Evolutionary conservation across 1,140 invertebrate genomes (phyloP).

Genomic region (Plutomurus gul): DNA sequence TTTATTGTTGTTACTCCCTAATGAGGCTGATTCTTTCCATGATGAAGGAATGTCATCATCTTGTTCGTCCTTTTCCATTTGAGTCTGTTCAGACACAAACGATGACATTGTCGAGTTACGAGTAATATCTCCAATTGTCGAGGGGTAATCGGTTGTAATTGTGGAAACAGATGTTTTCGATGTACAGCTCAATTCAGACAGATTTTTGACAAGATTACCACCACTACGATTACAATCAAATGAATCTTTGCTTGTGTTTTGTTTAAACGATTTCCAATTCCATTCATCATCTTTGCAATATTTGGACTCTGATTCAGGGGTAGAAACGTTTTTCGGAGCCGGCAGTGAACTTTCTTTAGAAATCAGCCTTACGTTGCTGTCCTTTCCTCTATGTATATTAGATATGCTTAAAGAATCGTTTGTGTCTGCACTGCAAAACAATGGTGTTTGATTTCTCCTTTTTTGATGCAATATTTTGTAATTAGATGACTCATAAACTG

Average conservation of each 20-base stretch:
- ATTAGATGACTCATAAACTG: slow-evolving; percentile 68
- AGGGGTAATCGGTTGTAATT: slow-evolving; percentile 12
- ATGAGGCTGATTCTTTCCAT: slow-evolving; percentile 28
- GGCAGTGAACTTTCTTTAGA: background rate
- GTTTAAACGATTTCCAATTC: slow-evolving; percentile 12
- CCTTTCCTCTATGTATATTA: background rate
- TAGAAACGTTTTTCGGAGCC: background rate
- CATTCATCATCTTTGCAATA: slow-evolving; percentile 5
- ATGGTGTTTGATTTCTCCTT: slow-evolving; percentile 37
- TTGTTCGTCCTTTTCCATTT: background rate
- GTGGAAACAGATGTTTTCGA: slow-evolving; percentile 2
- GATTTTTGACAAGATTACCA: background rate
- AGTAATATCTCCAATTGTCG: slow-evolving; percentile 15
- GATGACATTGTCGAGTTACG: slow-evolving; percentile 43
- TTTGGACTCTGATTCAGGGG: background rate
- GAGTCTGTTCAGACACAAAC: slow-evolving; percentile 22
- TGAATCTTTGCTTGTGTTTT: background rate
- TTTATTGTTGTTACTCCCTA: background rate
- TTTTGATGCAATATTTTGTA: slow-evolving; percentile 65
- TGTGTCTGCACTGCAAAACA: slow-evolving; percentile 17
- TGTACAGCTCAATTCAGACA: background rate
- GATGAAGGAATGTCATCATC: slow-evolving; percentile 9
- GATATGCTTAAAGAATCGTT: background rate
- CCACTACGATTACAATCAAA: background rate
- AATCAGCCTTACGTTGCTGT: background rate